Evolutionary conservation across 1,140 invertebrate genomes (phyloP).

Genomic region (Telenomus remus): DNA sequence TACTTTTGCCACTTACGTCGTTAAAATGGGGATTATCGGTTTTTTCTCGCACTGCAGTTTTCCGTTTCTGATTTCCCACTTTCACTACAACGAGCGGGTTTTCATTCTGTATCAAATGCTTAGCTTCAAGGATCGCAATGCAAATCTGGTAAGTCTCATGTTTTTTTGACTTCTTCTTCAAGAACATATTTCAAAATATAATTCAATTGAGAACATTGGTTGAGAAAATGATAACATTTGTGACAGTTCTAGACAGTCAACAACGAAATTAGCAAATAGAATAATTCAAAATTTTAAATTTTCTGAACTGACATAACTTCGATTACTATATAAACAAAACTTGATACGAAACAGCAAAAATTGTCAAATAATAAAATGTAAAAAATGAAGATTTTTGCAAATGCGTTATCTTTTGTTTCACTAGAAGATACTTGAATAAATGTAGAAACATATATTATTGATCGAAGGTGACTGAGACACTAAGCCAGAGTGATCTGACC

Average conservation of each 20-base stretch:
- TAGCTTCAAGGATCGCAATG: constrained; percentile 76
- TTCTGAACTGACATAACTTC: no score
- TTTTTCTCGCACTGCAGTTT: constrained; percentile 73
- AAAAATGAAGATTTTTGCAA: no score
- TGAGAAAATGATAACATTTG: background rate
- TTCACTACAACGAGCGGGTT: constrained; percentile 77
- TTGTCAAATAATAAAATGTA: no score
- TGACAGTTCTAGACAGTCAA: background rate
- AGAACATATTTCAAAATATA: constrained; percentile 23
- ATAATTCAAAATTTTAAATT: no score
- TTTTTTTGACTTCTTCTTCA: constrained; percentile 44
- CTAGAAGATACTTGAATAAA: no score
- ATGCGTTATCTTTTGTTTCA: no score
- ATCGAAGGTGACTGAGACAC: no score
- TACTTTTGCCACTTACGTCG: constrained; percentile 71
- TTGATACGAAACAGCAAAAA: no score
- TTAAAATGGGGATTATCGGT: constrained; percentile 79
- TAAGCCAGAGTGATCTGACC: no score
- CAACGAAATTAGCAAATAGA: no score
- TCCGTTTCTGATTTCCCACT: constrained; percentile 76
- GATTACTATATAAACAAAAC: no score
- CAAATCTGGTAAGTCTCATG: constrained; percentile 70
- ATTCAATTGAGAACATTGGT: background rate
- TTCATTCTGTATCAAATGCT: constrained; percentile 74
- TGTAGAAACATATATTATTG: no score